Conservation (phyloP, 2,888 invertebrate species). For the Euplexia lucipara region DNA sequence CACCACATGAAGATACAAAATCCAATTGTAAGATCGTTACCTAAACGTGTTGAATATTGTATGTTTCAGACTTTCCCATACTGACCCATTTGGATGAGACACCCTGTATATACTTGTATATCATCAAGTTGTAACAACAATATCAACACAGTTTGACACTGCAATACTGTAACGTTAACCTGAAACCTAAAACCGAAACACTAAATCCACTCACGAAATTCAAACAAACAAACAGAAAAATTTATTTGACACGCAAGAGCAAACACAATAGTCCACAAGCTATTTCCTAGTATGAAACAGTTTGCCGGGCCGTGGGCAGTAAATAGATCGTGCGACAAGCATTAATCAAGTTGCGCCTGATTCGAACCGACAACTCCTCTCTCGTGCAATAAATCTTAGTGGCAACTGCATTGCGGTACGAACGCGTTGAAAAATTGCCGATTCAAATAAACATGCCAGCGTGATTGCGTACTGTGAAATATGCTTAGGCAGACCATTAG, state of each 20-base stretch:
- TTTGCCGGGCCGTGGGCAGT: slow-evolving; percentile 67
- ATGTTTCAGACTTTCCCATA: too few species aligned
- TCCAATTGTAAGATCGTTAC: too few species aligned
- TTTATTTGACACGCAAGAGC: slow-evolving; percentile 15
- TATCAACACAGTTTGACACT: not conserved
- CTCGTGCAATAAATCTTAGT: slow-evolving; percentile 82
- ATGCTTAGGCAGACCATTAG: slow-evolving; percentile 54
- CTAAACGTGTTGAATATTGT: too few species aligned
- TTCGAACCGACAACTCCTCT: slow-evolving; percentile 79
- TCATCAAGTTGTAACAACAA: not conserved
- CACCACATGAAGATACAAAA: too few species aligned
- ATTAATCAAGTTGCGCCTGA: slow-evolving; percentile 82
- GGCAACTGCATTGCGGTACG: slow-evolving; percentile 85
- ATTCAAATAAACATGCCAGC: slow-evolving; percentile 84
- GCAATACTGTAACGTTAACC: not conserved
- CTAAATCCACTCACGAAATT: not conserved
- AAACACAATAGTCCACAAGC: slow-evolving; percentile 48
- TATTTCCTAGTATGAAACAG: slow-evolving; percentile 64
- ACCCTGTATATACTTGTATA: not conserved
- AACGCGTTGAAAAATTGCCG: slow-evolving; percentile 84
- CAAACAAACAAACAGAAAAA: slow-evolving; percentile 39
- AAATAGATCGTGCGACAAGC: slow-evolving; percentile 80
- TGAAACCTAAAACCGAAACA: not conserved
- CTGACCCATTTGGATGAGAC: too few species aligned
- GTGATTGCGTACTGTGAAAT: slow-evolving; percentile 73